Evolutionary conservation across 2,113 vertebrate species (phyloP).

Genomic region (Sclerurus mexicanus): DNA sequence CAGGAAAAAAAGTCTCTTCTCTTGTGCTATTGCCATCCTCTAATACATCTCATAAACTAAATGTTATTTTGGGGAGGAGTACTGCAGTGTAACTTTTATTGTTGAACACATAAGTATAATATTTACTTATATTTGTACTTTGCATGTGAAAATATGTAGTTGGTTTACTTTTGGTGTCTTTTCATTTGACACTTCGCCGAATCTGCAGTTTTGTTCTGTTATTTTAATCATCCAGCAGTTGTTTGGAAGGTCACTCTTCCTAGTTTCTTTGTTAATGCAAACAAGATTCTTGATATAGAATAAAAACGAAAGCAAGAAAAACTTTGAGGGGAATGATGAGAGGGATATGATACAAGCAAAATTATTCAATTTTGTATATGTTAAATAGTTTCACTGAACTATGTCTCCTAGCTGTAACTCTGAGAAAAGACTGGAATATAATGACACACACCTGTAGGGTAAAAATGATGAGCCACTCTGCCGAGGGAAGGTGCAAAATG

Average conservation of each 20-base stretch:
- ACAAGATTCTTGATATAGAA: not conserved
- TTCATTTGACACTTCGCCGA: not conserved
- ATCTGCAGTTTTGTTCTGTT: not conserved
- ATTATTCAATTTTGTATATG: not conserved
- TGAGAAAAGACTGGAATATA: not conserved
- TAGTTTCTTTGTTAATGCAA: not conserved
- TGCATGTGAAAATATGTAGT: rapidly evolving
- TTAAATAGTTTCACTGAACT: not conserved
- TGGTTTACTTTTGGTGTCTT: not conserved
- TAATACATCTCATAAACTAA: not conserved
- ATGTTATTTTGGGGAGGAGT: rapidly evolving
- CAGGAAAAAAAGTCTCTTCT: not conserved
- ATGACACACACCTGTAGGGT: no score
- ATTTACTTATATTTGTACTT: not conserved
- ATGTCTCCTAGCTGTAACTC: conserved; percentile 7
- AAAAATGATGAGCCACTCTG: no score
- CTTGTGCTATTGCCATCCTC: not conserved
- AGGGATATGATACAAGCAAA: not conserved
- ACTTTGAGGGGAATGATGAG: not conserved
- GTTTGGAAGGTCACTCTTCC: not conserved
- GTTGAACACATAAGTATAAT: rapidly evolving
- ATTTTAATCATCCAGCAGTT: not conserved
- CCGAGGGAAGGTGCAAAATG: no score
- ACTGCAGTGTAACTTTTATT: not conserved
- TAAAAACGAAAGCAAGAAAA: not conserved